These are phyloP conservation scores for Malurus leucopterus DNA, from an alignment of 2,797 vertebrate species.

Conservation along the genomic window DNA sequence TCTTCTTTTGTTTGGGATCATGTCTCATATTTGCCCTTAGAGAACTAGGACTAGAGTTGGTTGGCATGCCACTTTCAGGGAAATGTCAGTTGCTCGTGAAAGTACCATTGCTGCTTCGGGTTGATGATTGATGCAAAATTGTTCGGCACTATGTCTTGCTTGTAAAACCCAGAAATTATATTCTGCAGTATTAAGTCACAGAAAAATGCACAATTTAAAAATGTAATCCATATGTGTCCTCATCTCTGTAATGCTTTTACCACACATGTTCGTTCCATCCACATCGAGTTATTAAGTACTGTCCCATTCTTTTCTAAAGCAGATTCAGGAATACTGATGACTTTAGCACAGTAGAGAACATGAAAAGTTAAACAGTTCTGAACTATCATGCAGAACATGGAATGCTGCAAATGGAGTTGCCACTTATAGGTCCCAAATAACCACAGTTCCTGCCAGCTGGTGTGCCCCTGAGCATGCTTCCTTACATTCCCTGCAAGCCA, in stretches of 20 bases:
- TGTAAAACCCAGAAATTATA: not conserved
- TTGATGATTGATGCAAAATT: not conserved
- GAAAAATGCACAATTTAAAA: not conserved
- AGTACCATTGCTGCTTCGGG: not conserved
- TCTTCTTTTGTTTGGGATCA: not conserved
- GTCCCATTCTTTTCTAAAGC: not conserved
- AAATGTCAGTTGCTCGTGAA: not conserved
- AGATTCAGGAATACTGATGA: not conserved
- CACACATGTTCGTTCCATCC: not conserved
- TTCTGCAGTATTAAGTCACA: not conserved
- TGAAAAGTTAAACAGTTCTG: not conserved
- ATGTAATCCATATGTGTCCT: fast-evolving
- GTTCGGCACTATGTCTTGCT: not conserved
- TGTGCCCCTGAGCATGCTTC: not conserved
- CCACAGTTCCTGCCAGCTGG: not conserved
- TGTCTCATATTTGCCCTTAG: not conserved
- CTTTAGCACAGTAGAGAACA: not conserved
- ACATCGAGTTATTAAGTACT: not conserved
- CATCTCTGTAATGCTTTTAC: not conserved
- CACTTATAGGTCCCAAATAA: not conserved
- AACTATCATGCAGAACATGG: not conserved
- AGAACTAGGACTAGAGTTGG: not conserved
- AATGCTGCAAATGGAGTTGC: not conserved
- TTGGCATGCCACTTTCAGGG: not conserved
- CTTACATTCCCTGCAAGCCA: not conserved